Conservation (phyloP, 2,797 vertebrate species). For the Numenius phaeopus region DNA sequence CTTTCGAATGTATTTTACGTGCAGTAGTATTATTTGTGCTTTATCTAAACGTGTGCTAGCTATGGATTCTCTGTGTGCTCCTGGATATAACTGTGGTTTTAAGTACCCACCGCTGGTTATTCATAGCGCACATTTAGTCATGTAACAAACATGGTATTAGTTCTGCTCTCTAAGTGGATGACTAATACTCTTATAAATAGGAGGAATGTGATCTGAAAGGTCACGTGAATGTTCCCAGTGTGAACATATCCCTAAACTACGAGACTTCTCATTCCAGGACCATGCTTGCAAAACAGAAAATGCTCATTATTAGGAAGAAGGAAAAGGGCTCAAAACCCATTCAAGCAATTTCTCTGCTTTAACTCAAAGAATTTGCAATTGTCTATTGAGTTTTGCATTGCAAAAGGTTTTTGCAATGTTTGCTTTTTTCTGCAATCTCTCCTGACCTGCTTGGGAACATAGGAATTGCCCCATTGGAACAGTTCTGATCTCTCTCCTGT, state of each 20-base stretch:
- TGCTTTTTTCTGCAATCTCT: slow-evolving; percentile 37
- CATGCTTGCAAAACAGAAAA: background rate
- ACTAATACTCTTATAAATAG: slow-evolving; percentile 72
- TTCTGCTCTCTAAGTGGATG: slow-evolving; percentile 64
- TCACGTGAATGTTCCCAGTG: slow-evolving; percentile 59
- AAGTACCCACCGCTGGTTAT: slow-evolving; percentile 45
- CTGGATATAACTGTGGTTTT: slow-evolving; percentile 41
- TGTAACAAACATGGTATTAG: slow-evolving; percentile 64
- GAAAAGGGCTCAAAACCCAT: background rate
- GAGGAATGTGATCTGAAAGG: slow-evolving; percentile 67
- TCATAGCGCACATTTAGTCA: slow-evolving; percentile 59
- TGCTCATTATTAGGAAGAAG: background rate
- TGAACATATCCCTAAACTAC: slow-evolving; percentile 51
- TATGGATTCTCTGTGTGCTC: slow-evolving; percentile 14
- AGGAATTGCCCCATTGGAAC: background rate
- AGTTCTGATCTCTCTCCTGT: background rate
- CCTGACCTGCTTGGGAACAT: slow-evolving; percentile 10
- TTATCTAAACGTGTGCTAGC: background rate
- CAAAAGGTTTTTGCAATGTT: slow-evolving; percentile 53
- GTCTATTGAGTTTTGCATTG: slow-evolving; percentile 22
- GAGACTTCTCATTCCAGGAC: slow-evolving; percentile 51
- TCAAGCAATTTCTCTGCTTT: slow-evolving; percentile 20
- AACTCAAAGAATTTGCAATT: slow-evolving; percentile 15
- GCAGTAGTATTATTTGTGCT: background rate
- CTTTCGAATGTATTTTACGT: background rate